Evolutionary conservation across 2,797 vertebrate genomes (phyloP), one percentile per base, ranked within the genome.

Genomic region (Pseudotriccus pelzelni): DNA sequence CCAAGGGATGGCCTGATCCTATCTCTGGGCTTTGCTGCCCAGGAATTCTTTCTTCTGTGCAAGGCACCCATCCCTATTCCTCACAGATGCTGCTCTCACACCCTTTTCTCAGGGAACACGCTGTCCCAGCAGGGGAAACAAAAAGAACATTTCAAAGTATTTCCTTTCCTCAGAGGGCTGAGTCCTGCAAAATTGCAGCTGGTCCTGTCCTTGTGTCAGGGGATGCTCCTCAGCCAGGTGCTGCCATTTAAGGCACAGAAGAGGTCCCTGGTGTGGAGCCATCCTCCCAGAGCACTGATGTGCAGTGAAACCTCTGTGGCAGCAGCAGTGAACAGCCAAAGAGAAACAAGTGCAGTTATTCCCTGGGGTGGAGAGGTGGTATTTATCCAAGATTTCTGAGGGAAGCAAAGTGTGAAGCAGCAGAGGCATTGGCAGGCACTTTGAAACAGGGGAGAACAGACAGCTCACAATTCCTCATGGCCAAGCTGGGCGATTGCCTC

Each of bases 41-140:
- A 32, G 17, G 30, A 30, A 4, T 16, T 2, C 3, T 46, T 70
- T 60, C 25, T 12, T 18, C 36, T 30, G 39, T 20, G 46, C 3
- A 1, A 66, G 30, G 21, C 43, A 85, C 6, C 2, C 18, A 36
- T 27, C 23, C 36, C 10, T 5, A 2, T 15, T 34, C 22, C 30
- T 50, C 7, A 2, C 52, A 72, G 49, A 27, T 27, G 10, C 41
- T 43, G 41, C 12, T 79, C 36, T 69, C 46, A 16, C 21, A 32
- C 14, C 37, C 7, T 60, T 18, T 69, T 36, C 72, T 69, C 1
- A 1, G 21, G 36, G 25, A 79, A 25, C 9, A 3, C 0, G 0
- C 21, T 87, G 34, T 13, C 28, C 10, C 53, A n/a, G 10, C 12
- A 7, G n/a, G 12, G 15, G 30, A 91, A 83, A 83, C 17, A 56